Conservation (phyloP, 2,797 vertebrate genomes). For the Thamnophis elegans region DNA sequence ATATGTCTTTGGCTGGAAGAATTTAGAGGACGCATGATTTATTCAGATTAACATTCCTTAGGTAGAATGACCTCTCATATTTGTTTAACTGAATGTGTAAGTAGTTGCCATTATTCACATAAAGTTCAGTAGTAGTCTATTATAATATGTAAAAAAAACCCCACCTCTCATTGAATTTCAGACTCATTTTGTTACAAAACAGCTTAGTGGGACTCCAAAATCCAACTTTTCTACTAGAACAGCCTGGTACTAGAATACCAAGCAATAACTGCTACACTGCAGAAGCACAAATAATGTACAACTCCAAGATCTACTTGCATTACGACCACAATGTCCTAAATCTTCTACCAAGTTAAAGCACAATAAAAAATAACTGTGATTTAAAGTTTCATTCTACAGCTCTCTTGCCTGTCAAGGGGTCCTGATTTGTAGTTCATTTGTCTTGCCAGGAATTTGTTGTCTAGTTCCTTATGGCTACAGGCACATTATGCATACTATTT, state of each 20-base stretch:
- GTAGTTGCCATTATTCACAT: conserved; percentile 13
- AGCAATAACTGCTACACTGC: conserved; percentile 8
- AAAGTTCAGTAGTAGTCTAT: not conserved
- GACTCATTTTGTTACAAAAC: rapidly evolving
- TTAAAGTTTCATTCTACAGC: conserved; percentile 22
- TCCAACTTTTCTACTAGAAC: conserved; percentile 7
- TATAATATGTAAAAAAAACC: not conserved
- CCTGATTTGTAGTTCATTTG: conserved; percentile 25
- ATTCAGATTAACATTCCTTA: not conserved
- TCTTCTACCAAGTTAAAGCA: conserved; percentile 27
- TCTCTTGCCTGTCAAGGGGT: conserved; percentile 36
- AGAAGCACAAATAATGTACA: conserved; percentile 34
- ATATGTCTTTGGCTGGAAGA: conserved; percentile 26
- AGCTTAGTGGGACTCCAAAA: not conserved
- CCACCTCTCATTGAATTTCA: conserved; percentile 3
- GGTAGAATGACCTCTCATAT: conserved; percentile 23
- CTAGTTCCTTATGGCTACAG: conserved; percentile 56
- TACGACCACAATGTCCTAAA: not conserved
- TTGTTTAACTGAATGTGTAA: not conserved
- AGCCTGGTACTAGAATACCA: not conserved
- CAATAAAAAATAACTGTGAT: not conserved
- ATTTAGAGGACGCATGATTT: conserved; percentile 22
- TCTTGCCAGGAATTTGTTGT: conserved; percentile 42
- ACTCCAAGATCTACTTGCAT: conserved; percentile 4
- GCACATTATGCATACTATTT: conserved; percentile 55